Conservation (phyloP, 2,888 invertebrate genomes). For the Brenthis daphne region DNA sequence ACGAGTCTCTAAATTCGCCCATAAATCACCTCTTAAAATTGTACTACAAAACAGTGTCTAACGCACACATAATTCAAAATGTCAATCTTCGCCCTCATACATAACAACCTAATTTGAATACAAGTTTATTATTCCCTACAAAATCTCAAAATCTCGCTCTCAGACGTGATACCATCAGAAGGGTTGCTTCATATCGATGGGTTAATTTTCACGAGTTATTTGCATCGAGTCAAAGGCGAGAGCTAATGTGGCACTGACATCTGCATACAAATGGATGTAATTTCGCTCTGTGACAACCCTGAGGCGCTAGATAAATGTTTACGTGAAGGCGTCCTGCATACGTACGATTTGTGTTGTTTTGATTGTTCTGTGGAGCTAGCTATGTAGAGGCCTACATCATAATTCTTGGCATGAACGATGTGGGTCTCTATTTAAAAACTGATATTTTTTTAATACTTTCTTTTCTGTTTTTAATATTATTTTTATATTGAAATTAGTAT, state of each 20-base stretch:
- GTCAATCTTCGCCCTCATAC: slow-evolving; percentile 7
- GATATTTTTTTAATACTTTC: too few species aligned
- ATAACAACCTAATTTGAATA: slow-evolving; percentile 20
- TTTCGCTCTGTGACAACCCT: slow-evolving; percentile 74
- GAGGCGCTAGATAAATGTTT: slow-evolving; percentile 72
- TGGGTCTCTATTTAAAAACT: too few species aligned
- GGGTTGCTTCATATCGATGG: slow-evolving; percentile 65
- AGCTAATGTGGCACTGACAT: slow-evolving; percentile 67
- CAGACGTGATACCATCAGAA: slow-evolving; percentile 36
- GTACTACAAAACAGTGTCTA: neutral
- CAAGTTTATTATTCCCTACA: slow-evolving; percentile 7
- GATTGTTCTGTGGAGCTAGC: slow-evolving; percentile 10
- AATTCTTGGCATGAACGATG: too few species aligned
- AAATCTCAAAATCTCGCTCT: slow-evolving; percentile 17
- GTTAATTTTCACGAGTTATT: slow-evolving; percentile 77
- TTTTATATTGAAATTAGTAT: too few species aligned
- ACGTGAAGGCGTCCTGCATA: slow-evolving; percentile 45
- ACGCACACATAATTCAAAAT: slow-evolving; percentile 11
- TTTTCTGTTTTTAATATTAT: too few species aligned
- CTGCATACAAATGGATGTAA: slow-evolving; percentile 77
- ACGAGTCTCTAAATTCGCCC: neutral
- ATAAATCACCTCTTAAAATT: slow-evolving; percentile 6
- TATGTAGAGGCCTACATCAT: neutral
- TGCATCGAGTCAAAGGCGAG: slow-evolving; percentile 69
- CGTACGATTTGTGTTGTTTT: slow-evolving; percentile 41